Conservation (phyloP, 2,113 vertebrate species). For the Tautogolabrus adspersus region DNA sequence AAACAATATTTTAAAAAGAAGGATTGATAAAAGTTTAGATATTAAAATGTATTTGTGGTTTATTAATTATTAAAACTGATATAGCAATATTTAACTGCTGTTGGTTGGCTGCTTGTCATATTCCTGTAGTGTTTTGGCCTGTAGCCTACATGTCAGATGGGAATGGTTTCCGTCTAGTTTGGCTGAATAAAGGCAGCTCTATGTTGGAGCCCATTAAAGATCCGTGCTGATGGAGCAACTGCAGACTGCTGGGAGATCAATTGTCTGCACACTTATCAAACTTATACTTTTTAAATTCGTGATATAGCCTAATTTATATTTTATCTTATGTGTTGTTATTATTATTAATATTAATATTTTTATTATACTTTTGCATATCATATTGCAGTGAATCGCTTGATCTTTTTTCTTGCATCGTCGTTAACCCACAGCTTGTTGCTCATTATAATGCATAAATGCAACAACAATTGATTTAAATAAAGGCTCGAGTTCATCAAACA, state of each 20-base stretch:
- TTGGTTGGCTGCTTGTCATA: conserved; percentile 41
- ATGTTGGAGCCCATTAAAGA: conserved; percentile 75
- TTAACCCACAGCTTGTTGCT: conserved; percentile 18
- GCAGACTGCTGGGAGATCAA: conserved; percentile 68
- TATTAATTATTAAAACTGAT: neutral
- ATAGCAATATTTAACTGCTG: conserved; percentile 3
- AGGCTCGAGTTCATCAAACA: conserved; percentile 54
- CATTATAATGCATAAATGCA: conserved; percentile 19
- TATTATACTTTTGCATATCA: conserved; percentile 6
- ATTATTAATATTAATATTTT: conserved; percentile 23
- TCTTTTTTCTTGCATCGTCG: neutral
- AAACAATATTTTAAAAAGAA: no score
- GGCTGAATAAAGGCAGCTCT: conserved; percentile 77
- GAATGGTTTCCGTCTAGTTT: conserved; percentile 76
- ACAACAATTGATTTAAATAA: conserved; percentile 51
- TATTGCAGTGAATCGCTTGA: no score
- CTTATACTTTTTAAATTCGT: neutral
- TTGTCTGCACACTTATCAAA: conserved; percentile 40
- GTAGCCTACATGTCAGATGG: conserved; percentile 72
- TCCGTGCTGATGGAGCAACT: conserved; percentile 74
- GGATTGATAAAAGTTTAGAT: no score
- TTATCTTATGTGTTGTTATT: neutral
- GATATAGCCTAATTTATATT: no score
- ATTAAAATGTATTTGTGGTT: conserved; percentile 3
- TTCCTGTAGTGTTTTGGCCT: conserved; percentile 61